Evolutionary conservation across 2,797 vertebrate genomes (phyloP), one percentile per base, ranked within the genome.

Genomic region (Aplochiton taeniatus): DNA sequence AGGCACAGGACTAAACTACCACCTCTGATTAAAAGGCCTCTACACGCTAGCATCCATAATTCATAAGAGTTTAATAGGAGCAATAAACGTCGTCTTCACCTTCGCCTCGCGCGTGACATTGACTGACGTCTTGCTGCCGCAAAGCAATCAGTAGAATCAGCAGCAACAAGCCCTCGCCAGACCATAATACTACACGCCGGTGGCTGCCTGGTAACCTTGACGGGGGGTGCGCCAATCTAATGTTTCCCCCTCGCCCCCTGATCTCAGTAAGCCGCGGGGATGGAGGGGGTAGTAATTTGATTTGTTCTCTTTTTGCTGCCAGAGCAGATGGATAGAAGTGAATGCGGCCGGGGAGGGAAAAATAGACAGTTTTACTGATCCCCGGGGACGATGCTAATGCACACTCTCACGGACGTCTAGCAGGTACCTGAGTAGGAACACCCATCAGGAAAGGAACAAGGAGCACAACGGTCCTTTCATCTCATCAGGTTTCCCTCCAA

Each of bases 21-120:
- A 41, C 63, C 31, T 77, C 74, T 86, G 87, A 88, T 87, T 85
- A 84, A 89, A 78, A 73, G 50, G 71, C 54, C 66, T 72, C 75
- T 4, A 68, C 80, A 70, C 74, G 87, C 88, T 84, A 86, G 62
- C 80, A 83, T 88, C 74, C 81, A 86, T 88, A 76, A 89, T 89
- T 88, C 80, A 82, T 81, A 64, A 77, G 82, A 62, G 31, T 76
- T 82, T 85, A 88, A 87, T 81, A 74, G 77, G 68, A 69, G 71
- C 81, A 75, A 82, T 88, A 82, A 87, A 84, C 85, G 85, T 81
- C 82, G 76, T 59, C 76, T 78, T 76, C 73, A 72, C 55, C 78
- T 75, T 75, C 31, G 73, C 72, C 61, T 73, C 51, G 68, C 65
- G 42, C 69, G 72, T 79, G 83, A 87, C 87, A 82, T 60, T 87